Conservation (phyloP, 2,113 vertebrate species). For the Elaphurus davidianus region DNA sequence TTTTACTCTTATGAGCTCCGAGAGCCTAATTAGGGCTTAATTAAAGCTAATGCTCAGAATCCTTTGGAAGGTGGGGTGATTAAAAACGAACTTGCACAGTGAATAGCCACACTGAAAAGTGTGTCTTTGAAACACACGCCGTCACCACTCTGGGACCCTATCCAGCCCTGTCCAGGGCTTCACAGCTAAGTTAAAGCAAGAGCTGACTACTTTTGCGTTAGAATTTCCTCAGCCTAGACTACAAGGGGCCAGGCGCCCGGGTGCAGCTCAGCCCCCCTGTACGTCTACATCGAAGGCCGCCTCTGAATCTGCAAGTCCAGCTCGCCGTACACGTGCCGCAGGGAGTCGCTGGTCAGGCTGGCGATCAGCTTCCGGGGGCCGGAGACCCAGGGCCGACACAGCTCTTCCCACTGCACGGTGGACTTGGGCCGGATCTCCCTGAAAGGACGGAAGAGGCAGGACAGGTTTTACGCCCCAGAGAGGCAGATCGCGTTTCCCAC, state of each 20-base stretch:
- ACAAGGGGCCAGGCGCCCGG: not conserved
- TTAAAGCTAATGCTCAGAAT: conserved; percentile 78
- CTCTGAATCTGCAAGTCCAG: conserved; percentile 79
- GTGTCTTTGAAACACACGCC: not conserved
- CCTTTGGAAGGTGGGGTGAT: conserved; percentile 52
- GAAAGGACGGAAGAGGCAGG: conserved; percentile 43
- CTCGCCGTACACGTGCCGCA: conserved; percentile 92
- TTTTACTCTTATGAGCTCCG: conserved; percentile 41
- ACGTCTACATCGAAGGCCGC: conserved; percentile 41
- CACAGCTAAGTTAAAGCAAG: conserved; percentile 45
- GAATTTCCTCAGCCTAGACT: not conserved
- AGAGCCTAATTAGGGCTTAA: conserved; percentile 75
- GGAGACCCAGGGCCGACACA: conserved; percentile 78
- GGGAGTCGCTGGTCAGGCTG: conserved; percentile 87
- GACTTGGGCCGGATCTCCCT: conserved; percentile 85
- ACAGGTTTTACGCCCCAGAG: not conserved
- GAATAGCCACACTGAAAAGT: not conserved
- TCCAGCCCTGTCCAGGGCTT: not conserved
- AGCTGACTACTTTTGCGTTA: conserved; percentile 14
- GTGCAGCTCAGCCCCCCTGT: not conserved
- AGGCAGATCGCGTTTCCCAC: not conserved
- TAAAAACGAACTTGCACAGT: conserved; percentile 37
- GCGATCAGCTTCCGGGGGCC: conserved; percentile 89
- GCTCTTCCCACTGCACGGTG: conserved; percentile 88
- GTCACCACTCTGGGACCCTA: not conserved